Percentiles rank a stretch among this genome's conserved stretches.
phyloP scores from a whole-genome alignment of 2,113 vertebrate species.

The Hemichromis elongatus region DNA sequence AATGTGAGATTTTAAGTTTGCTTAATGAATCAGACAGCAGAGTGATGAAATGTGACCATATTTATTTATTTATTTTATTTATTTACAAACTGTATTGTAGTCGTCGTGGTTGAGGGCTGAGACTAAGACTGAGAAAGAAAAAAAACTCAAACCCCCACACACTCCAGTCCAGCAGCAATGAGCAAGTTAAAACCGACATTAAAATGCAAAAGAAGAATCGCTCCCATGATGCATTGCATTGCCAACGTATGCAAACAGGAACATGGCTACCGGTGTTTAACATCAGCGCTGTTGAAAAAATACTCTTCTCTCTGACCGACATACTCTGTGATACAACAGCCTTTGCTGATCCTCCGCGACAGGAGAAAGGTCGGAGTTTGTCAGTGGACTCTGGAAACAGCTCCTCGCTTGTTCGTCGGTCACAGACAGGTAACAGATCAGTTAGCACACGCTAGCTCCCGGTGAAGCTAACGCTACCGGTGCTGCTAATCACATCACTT shows the following conservation, averaged over 20 bases:
- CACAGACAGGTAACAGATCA: constrained; percentile 45
- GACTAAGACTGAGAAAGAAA: neutral
- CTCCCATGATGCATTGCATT: constrained; percentile 64
- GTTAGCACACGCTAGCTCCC: neutral
- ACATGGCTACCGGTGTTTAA: constrained; percentile 66
- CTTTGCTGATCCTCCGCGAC: neutral
- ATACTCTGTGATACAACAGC: neutral
- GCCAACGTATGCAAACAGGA: constrained; percentile 75
- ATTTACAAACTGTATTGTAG: neutral
- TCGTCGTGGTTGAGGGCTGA: neutral
- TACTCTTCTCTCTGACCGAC: neutral
- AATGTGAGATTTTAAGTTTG: neutral
- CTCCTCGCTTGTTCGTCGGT: neutral
- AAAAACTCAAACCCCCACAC: neutral
- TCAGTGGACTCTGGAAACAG: neutral
- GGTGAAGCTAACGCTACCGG: constrained; percentile 20
- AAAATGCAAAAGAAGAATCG: neutral
- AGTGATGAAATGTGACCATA: neutral
- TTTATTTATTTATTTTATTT: neutral
- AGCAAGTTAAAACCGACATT: neutral
- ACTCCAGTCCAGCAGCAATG: neutral
- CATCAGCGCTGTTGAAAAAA: neutral
- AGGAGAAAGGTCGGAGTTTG: neutral
- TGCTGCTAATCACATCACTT: neutral
- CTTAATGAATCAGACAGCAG: neutral